phyloP scores from a whole-genome alignment of 2,113 vertebrate genomes.

The Oophaga pumilio region DNA sequence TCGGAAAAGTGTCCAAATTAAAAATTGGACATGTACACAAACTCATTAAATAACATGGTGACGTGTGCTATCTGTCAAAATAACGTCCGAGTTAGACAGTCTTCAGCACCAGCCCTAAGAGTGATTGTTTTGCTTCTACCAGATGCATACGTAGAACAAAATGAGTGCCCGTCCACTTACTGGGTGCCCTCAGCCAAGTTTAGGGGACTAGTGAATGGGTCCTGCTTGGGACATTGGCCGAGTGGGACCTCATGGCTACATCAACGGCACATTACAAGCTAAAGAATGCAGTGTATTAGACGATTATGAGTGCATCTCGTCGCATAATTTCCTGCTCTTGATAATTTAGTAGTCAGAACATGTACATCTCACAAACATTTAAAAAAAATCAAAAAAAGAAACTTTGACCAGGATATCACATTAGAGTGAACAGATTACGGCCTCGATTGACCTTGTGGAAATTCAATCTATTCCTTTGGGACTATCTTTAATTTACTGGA shows the following conservation, averaged over 20 bases:
- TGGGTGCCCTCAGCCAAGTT: no score
- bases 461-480: constrained; percentile 13
- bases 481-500: constrained; percentile 11
- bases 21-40: no score
- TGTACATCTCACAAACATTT: neutral
- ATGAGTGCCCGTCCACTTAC: no score
- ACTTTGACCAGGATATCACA: neutral
- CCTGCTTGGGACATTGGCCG: neutral
- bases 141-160: no score
- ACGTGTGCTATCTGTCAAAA: no score
- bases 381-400: constrained; percentile 11
- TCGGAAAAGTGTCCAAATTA: no score
- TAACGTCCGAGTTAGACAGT: no score
- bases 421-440: constrained; percentile 16
- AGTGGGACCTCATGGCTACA: neutral
- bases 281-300: neutral
- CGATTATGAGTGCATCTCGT: neutral
- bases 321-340: neutral
- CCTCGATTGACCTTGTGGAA: constrained; percentile 13
- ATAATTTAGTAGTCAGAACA: neutral
- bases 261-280: neutral
- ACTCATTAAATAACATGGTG: no score
- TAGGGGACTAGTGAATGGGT: no score
- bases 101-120: no score
- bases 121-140: no score